phyloP scores from a whole-genome alignment of 1,140 invertebrate genomes.

The Sinella curviseta region DNA sequence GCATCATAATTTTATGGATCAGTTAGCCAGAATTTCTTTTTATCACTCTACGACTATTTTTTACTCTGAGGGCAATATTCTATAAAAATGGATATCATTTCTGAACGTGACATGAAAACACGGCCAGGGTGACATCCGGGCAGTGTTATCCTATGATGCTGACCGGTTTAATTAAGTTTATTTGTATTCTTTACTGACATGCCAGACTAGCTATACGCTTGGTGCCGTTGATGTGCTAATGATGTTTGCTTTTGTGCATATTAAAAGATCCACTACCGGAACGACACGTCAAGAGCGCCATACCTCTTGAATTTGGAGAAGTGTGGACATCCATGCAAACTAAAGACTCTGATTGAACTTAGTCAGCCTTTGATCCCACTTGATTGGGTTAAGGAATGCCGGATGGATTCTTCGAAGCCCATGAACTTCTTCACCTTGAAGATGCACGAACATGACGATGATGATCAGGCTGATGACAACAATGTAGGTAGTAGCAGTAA shows the following conservation, averaged over 20 bases:
- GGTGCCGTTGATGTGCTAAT: too few species aligned
- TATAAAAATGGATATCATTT: not conserved
- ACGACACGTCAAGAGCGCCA: conserved; percentile 60
- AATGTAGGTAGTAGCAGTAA: not conserved
- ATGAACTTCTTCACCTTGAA: not conserved
- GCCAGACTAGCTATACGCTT: not conserved
- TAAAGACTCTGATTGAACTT: conserved; percentile 59
- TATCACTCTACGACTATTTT: not conserved
- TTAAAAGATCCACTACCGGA: conserved; percentile 65
- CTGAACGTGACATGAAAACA: not conserved
- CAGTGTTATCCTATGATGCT: not conserved
- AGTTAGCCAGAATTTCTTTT: not conserved
- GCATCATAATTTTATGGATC: not conserved
- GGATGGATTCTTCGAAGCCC: conserved; percentile 3
- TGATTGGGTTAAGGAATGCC: conserved; percentile 62
- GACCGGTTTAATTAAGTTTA: not conserved
- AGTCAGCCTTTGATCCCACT: conserved; percentile 60
- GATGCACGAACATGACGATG: not conserved
- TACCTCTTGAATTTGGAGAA: conserved; percentile 60
- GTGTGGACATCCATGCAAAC: conserved; percentile 63
- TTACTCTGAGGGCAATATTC: not conserved
- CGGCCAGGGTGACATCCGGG: not conserved
- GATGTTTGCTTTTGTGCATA: too few species aligned
- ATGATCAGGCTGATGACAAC: not conserved
- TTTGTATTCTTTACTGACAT: not conserved